phyloP scores from a whole-genome alignment of 1,140 invertebrate genomes.

The Hylaeus volcanicus region DNA sequence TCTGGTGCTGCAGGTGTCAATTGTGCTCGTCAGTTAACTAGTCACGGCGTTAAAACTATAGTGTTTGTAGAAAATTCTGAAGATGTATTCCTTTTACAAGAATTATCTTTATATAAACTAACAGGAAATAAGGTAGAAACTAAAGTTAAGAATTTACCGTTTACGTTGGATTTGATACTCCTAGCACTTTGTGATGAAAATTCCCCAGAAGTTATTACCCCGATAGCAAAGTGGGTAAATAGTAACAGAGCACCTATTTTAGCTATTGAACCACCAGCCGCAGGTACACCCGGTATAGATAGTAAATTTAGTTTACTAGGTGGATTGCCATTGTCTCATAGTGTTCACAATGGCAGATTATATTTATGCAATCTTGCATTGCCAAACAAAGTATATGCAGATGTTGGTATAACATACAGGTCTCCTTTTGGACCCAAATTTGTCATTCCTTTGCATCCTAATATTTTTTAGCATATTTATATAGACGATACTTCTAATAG shows the following conservation, averaged over 20 bases:
- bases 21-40: conserved; percentile 89
- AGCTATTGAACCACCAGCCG: conserved; percentile 89
- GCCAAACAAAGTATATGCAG: conserved; percentile 88
- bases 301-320: conserved; percentile 89
- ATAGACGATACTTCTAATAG: conserved; percentile 14
- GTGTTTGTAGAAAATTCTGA: conserved; percentile 84
- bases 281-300: conserved; percentile 84
- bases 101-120: conserved; percentile 84
- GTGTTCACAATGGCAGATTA: conserved; percentile 87
- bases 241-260: conserved; percentile 89
- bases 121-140: conserved; percentile 82
- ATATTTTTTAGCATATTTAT: conserved; percentile 77
- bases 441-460: conserved; percentile 90
- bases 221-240: conserved; percentile 84
- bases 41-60: conserved; percentile 89
- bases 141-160: conserved; percentile 82
- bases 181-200: conserved; percentile 83
- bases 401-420: conserved; percentile 89
- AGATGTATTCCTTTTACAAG: conserved; percentile 79
- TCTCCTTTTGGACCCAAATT: conserved; percentile 95
- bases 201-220: conserved; percentile 74
- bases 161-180: conserved; percentile 86
- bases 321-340: conserved; percentile 88
- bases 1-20: conserved; percentile 88
- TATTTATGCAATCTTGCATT: conserved; percentile 94